Evolutionary conservation across 2,113 vertebrate species (phyloP), one percentile per base, ranked within the genome.

Genomic region (Talpa occidentalis): DNA sequence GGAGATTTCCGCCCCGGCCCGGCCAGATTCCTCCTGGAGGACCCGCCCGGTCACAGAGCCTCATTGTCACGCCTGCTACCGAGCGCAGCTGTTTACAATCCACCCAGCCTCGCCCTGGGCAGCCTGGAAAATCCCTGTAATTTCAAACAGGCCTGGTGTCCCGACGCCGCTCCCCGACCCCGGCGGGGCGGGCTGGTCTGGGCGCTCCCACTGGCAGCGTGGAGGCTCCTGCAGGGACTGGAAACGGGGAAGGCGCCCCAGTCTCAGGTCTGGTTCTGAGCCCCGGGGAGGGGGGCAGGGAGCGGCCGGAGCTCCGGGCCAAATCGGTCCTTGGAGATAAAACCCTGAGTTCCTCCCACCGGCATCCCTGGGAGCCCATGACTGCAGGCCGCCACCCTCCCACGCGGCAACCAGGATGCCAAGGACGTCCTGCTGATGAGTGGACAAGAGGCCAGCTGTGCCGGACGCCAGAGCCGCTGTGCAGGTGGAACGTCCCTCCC

Each of bases 271-370:
- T 6, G 64, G 1, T 16, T 73, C 54, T 6, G 28, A 44, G 7
- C 19, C 30, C 10, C 69, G 81, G 79, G 24, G 81, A 59, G 11
- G 74, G 56, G 12, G 49, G 42, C 72, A 90, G 47, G 72, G 73
- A 56, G 73, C 87, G 93, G 95, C 76, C 76, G 80, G 30, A 76
- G 70, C 86, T 92, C 90, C 90, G 95, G 96, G 79, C 74, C 85
- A 74, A 95, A 95, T 76, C 92, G 85, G 88, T 94, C 95, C 93
- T 96, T 60, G 54, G 81, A 96, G 97, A 96, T 94, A 96, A 97
- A 97, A 80, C 74, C 69, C 83, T 64, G 67, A 81, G 88, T 78
- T 94, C 87, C 94, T 97, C 78, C 93, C 85, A 72, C 74, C 44
- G n/a, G 59, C 94, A 97, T 94, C 95, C 95, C 73, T 0, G 19